These are phyloP conservation scores for Actinemys pallida DNA, from an alignment of 2,113 vertebrate genomes.

Conservation along the genomic window DNA sequence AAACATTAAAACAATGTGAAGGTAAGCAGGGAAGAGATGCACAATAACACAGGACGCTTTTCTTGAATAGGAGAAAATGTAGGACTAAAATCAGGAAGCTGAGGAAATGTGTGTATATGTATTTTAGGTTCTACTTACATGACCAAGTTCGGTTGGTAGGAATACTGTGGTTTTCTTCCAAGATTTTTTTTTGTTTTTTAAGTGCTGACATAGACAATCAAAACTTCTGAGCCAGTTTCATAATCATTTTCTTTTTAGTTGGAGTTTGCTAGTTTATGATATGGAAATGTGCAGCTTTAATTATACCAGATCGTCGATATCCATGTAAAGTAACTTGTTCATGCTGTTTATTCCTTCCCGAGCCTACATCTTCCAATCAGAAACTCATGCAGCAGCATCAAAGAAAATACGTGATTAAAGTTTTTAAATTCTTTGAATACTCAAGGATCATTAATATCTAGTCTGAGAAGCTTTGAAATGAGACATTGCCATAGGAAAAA, in stretches of 20 bases:
- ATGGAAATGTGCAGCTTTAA: neutral
- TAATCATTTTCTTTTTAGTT: neutral
- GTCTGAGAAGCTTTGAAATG: constrained; percentile 35
- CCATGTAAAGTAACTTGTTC: neutral
- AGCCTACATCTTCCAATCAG: neutral
- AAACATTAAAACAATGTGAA: neutral
- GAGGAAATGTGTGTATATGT: neutral
- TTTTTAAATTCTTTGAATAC: constrained; percentile 9
- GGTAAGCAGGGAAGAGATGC: neutral
- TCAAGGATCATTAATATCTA: constrained; percentile 31
- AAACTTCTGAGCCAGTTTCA: neutral
- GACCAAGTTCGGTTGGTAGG: neutral
- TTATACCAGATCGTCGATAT: neutral
- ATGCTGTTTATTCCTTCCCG: neutral
- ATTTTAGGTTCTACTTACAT: neutral
- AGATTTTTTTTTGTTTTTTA: neutral
- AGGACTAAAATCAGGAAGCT: rapidly evolving
- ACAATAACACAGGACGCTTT: neutral
- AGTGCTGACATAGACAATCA: neutral
- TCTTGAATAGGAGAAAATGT: neutral
- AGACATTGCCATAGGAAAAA: neutral
- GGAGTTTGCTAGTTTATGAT: neutral
- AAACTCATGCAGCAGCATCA: neutral
- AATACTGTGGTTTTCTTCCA: neutral
- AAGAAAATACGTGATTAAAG: neutral